These are phyloP conservation scores for Muricea muricata DNA, from an alignment of 92 coral and sea anemone species.

Conservation along the genomic window DNA sequence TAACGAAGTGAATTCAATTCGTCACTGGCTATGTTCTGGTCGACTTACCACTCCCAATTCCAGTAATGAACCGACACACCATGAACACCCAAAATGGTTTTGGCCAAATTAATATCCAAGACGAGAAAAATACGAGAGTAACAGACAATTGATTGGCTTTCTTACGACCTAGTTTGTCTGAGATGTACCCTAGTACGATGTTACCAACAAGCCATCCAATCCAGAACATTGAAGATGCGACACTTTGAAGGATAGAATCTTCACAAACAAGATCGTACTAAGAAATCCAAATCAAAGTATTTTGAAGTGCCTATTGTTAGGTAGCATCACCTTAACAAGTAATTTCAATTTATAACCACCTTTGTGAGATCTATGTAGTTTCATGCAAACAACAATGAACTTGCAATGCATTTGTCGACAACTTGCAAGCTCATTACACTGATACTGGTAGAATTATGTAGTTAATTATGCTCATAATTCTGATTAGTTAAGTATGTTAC, in stretches of 20 bases:
- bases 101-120: constrained; percentile 71
- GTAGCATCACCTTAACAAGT: too few relatives aligned
- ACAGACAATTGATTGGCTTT: constrained; percentile 70
- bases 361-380: too few relatives aligned
- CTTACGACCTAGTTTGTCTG: constrained; percentile 83
- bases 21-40: too few relatives aligned
- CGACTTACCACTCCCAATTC: constrained; percentile 81
- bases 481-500: too few relatives aligned
- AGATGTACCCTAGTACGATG: constrained; percentile 68
- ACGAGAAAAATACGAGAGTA: constrained; percentile 77
- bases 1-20: too few relatives aligned
- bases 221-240: constrained; percentile 78
- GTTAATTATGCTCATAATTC: too few relatives aligned
- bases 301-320: too few relatives aligned
- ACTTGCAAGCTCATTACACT: too few relatives aligned
- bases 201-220: constrained; percentile 84
- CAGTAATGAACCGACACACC: constrained; percentile 72
- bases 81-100: constrained; percentile 78
- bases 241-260: constrained; percentile 74
- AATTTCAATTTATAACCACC: too few relatives aligned
- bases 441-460: too few relatives aligned
- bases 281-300: not conserved
- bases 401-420: too few relatives aligned
- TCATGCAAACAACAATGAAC: too few relatives aligned
- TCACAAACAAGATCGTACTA: constrained; percentile 92